Conservation (phyloP, 1,140 invertebrate species). For the Apis dorsata region DNA sequence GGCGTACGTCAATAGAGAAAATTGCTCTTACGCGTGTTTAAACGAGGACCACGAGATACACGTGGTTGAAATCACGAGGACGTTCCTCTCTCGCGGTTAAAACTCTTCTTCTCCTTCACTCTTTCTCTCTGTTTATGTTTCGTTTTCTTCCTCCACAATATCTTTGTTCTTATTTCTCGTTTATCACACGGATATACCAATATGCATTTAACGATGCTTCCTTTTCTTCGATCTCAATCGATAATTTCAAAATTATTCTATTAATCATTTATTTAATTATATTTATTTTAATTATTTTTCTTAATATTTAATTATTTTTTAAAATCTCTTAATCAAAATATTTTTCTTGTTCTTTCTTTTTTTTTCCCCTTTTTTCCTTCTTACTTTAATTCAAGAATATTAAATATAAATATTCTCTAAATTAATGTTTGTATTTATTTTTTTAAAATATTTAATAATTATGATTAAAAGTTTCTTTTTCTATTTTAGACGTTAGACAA, state of each 20-base stretch:
- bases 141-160: background rate
- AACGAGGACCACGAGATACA: conserved; percentile 60
- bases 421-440: background rate
- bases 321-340: background rate
- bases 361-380: background rate
- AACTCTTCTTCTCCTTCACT: conserved; percentile 37
- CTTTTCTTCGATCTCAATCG: background rate
- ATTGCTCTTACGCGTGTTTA: conserved; percentile 65
- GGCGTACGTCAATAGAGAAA: conserved; percentile 58
- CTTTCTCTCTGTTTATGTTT: conserved; percentile 25
- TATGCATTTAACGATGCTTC: conserved; percentile 2
- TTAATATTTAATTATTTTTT: background rate
- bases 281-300: too few relatives aligned
- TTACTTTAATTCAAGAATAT: background rate
- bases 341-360: background rate
- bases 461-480: background rate
- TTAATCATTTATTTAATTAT: background rate
- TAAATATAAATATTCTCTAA: background rate
- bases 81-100: conserved; percentile 50
- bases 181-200: background rate
- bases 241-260: background rate
- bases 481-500: background rate
- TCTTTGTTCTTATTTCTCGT: background rate
- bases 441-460: background rate
- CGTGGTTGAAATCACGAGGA: conserved; percentile 63